These are phyloP conservation scores for Liposcelis brunnea DNA, from an alignment of 2,888 invertebrate species.

Conservation along the genomic window DNA sequence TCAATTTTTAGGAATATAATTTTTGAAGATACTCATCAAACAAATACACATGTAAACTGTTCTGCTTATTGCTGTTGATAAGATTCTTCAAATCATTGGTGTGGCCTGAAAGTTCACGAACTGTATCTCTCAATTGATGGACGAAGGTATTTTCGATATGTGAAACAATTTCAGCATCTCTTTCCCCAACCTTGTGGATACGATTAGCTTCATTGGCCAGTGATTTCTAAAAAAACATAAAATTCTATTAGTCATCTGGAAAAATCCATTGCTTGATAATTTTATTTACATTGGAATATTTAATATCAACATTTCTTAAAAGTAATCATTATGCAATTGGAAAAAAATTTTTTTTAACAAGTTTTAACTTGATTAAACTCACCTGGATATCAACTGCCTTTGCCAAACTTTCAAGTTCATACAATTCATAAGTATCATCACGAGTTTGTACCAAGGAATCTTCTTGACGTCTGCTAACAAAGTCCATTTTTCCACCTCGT, in stretches of 20 bases:
- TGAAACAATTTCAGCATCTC: constrained; percentile 52
- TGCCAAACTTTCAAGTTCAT: constrained; percentile 53
- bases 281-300: too few relatives aligned
- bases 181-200: constrained; percentile 45
- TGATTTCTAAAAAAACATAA: constrained; percentile 30
- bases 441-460: constrained; percentile 15
- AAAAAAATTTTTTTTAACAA: too few relatives aligned
- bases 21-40: constrained; percentile 50
- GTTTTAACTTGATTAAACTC: not conserved
- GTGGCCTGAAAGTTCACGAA: constrained; percentile 56
- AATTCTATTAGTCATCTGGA: too few relatives aligned
- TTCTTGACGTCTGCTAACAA: constrained; percentile 21
- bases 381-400: constrained; percentile 52
- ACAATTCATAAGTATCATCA: constrained; percentile 32
- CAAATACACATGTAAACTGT: constrained; percentile 47
- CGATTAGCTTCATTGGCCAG: constrained; percentile 46
- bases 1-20: constrained; percentile 4
- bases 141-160: constrained; percentile 63
- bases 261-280: too few relatives aligned
- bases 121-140: constrained; percentile 43
- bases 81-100: constrained; percentile 51
- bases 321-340: too few relatives aligned
- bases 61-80: constrained; percentile 35
- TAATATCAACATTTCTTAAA: too few relatives aligned
- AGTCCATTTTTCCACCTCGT: constrained; percentile 47